Percentiles rank a stretch among this genome's conserved stretches.
These are phyloP conservation scores for Vespertilio murinus DNA, from an alignment of 2,797 vertebrate genomes.

Conservation along the genomic window DNA sequence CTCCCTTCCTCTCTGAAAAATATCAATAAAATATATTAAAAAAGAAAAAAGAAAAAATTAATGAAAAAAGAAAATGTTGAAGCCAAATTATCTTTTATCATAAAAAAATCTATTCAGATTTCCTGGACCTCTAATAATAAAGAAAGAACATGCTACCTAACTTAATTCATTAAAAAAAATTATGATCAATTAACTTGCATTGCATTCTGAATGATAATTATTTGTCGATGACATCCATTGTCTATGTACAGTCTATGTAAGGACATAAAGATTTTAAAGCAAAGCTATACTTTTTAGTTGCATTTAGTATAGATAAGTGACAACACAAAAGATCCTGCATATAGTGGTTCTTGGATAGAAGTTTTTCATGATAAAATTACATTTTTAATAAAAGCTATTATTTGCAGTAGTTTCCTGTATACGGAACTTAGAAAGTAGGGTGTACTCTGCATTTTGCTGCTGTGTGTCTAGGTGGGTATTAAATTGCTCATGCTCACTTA, in stretches of 20 bases:
- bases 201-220: background rate
- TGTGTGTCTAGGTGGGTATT: background rate
- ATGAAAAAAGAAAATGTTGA: background rate
- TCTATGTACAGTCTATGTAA: background rate
- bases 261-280: background rate
- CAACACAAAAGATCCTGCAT: background rate
- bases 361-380: background rate
- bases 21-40: too few species aligned
- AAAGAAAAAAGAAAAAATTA: too few species aligned
- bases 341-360: background rate
- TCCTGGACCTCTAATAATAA: background rate
- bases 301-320: background rate
- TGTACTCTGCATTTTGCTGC: background rate
- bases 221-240: background rate
- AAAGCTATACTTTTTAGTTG: background rate
- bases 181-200: background rate
- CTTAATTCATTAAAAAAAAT: background rate
- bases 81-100: slow-evolving; percentile 3
- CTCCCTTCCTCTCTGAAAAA: too few species aligned
- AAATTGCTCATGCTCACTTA: background rate
- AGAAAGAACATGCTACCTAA: background rate
- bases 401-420: background rate
- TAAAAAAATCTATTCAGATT: background rate
- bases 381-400: background rate
- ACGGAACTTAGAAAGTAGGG: background rate